phyloP scores from a whole-genome alignment of 2,113 vertebrate genomes.

The Puffinus mauretanicus region DNA sequence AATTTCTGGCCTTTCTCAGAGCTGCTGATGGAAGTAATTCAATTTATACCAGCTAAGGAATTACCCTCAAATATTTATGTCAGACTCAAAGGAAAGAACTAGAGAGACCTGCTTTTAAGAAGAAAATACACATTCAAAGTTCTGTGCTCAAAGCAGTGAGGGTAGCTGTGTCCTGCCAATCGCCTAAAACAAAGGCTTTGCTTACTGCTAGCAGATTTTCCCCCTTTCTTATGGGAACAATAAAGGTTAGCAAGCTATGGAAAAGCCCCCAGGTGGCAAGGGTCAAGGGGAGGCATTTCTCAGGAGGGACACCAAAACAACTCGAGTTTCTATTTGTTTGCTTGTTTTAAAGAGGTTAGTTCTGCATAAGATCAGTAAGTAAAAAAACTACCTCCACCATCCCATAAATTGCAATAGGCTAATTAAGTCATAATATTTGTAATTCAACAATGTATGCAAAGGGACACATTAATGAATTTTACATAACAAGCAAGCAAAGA shows the following conservation, averaged over 20 bases:
- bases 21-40: background rate
- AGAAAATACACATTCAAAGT: background rate
- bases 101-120: background rate
- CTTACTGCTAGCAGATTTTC: background rate
- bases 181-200: background rate
- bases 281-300: background rate
- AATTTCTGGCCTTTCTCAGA: background rate
- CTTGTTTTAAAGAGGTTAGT: background rate
- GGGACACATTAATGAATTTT: constrained; percentile 30
- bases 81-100: background rate
- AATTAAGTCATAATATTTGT: constrained; percentile 43
- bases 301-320: background rate
- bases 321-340: background rate
- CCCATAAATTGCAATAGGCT: constrained; percentile 10
- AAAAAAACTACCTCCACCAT: background rate
- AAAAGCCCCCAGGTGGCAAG: background rate
- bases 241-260: background rate
- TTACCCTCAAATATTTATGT: background rate
- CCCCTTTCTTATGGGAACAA: background rate
- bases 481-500: constrained; percentile 36
- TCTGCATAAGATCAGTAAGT: background rate
- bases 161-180: background rate
- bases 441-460: constrained; percentile 15
- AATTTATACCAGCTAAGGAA: background rate
- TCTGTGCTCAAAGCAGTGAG: background rate